Conservation (phyloP, 2,888 invertebrate genomes). For the Drosophila atroscutellata region DNA sequence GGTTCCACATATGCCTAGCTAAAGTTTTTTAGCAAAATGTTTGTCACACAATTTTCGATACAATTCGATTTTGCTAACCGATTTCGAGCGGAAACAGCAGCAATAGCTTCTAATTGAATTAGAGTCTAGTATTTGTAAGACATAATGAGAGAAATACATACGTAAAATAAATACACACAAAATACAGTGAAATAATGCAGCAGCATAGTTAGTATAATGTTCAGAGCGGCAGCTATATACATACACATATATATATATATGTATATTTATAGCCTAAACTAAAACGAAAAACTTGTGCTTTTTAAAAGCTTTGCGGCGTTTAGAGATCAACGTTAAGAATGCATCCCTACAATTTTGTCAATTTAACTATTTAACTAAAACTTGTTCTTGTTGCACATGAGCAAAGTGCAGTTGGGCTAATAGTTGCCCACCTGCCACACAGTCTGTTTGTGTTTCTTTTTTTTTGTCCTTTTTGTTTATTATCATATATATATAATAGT, state of each 20-base stretch:
- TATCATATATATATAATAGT: conserved; percentile 22
- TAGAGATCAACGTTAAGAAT: conserved; percentile 16
- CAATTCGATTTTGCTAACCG: not conserved
- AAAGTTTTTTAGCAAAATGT: conserved; percentile 35
- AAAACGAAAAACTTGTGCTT: conserved; percentile 45
- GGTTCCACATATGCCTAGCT: conserved; percentile 45
- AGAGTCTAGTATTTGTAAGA: conserved; percentile 54
- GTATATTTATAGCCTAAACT: conserved; percentile 11
- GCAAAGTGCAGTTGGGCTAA: conserved; percentile 14
- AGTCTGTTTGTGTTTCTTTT: conserved; percentile 5
- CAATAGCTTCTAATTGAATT: conserved; percentile 58
- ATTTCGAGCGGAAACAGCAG: conserved; percentile 26
- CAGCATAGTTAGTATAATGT: conserved; percentile 38
- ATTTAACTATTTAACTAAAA: conserved; percentile 45
- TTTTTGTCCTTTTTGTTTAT: conserved; percentile 27
- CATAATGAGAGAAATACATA: conserved; percentile 38
- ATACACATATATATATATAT: conserved; percentile 11
- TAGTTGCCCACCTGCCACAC: conserved; percentile 9
- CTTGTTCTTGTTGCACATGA: conserved; percentile 53
- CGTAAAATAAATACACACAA: conserved; percentile 38
- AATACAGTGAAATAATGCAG: conserved; percentile 31
- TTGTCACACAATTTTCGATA: conserved; percentile 30
- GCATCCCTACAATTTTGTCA: conserved; percentile 75
- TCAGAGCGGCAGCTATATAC: conserved; percentile 21
- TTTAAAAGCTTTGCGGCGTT: conserved; percentile 54